These are phyloP conservation scores for Empis stercorea DNA, from an alignment of 2,888 invertebrate genomes.

Conservation along the genomic window DNA sequence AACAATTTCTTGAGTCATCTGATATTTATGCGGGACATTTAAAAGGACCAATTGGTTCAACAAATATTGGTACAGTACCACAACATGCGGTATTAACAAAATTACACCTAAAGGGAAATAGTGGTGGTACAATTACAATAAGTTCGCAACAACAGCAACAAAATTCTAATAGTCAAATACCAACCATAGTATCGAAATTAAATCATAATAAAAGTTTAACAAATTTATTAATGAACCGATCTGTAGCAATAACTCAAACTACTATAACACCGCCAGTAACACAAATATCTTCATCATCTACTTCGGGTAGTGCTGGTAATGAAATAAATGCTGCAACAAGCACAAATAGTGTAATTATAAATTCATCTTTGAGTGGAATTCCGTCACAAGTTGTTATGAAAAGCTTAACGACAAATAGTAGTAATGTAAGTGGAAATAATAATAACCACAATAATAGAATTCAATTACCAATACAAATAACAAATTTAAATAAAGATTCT, in stretches of 20 bases:
- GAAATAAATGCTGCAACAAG: too few species aligned
- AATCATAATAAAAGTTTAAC: conserved; percentile 8
- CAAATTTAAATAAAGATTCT: too few species aligned
- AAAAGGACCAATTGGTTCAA: conserved; percentile 43
- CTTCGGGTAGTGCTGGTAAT: too few species aligned
- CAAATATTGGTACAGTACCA: conserved; percentile 52
- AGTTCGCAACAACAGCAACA: conserved; percentile 12
- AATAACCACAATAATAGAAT: too few species aligned
- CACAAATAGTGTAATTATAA: too few species aligned
- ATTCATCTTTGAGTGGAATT: too few species aligned
- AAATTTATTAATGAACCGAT: conserved; percentile 7
- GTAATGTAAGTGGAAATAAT: too few species aligned
- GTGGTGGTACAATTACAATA: conserved; percentile 10
- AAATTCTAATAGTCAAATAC: conserved; percentile 19
- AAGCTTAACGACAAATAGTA: too few species aligned
- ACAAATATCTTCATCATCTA: too few species aligned
- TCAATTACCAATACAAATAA: too few species aligned
- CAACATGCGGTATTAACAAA: conserved; percentile 18
- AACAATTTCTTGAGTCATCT: background rate
- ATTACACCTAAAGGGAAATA: conserved; percentile 3
- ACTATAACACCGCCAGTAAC: conserved; percentile 3
- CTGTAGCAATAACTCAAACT: conserved; percentile 14
- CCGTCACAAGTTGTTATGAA: too few species aligned
- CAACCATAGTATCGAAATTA: background rate
- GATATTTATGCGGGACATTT: conserved; percentile 4